phyloP scores from a whole-genome alignment of 1,140 invertebrate species.

The Drosophila malerkotliana region DNA sequence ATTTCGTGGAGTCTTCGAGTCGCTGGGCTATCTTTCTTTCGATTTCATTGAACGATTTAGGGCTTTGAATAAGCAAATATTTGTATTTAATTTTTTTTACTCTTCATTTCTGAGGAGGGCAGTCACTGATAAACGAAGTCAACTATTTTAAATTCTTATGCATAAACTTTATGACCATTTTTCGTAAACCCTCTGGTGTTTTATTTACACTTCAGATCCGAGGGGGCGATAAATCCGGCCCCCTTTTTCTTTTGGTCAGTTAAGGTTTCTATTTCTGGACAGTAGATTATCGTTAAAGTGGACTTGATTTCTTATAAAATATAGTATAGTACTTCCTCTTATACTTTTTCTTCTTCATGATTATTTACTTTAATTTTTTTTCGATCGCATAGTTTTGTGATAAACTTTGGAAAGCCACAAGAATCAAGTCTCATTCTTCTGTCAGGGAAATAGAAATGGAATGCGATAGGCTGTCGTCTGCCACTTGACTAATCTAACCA shows the following conservation, averaged over 20 bases:
- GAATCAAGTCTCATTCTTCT: slow-evolving; percentile 7
- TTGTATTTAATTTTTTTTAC: slow-evolving; percentile 17
- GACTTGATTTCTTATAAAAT: background rate
- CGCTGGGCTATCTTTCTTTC: slow-evolving; percentile 18
- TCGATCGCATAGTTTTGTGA: background rate
- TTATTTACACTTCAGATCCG: slow-evolving; percentile 43
- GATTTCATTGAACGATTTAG: slow-evolving; percentile 30
- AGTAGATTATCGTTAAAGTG: background rate
- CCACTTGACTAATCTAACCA: slow-evolving; percentile 36
- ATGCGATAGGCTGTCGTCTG: slow-evolving; percentile 36
- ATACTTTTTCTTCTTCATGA: background rate
- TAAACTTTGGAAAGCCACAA: background rate
- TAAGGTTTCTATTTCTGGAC: slow-evolving; percentile 7
- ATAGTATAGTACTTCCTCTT: background rate
- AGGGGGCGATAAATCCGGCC: slow-evolving; percentile 20
- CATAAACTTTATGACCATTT: slow-evolving; percentile 68
- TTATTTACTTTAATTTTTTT: background rate
- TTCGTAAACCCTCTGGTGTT: slow-evolving; percentile 38
- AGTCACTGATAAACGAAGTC: slow-evolving; percentile 49
- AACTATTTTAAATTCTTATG: slow-evolving; percentile 66
- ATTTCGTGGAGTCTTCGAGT: background rate
- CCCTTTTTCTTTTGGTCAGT: background rate
- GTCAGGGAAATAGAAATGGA: slow-evolving; percentile 1
- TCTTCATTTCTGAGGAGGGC: slow-evolving; percentile 19
- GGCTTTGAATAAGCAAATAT: slow-evolving; percentile 44